These are phyloP conservation scores for Cyprinodon variegatus DNA, from an alignment of 2,113 vertebrate genomes.

Conservation along the genomic window DNA sequence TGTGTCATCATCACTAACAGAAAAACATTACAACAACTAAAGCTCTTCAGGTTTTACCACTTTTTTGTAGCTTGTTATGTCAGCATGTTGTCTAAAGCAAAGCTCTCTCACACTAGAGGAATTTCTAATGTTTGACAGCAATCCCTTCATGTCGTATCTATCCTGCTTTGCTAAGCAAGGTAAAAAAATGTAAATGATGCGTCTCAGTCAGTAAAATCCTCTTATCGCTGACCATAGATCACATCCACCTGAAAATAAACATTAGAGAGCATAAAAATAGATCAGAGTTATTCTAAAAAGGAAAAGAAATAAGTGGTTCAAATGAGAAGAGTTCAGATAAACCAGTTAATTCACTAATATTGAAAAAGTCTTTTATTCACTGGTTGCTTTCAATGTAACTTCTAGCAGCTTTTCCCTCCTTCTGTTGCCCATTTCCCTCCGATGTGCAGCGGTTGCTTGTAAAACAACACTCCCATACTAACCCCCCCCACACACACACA, in stretches of 20 bases:
- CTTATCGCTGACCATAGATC: no score
- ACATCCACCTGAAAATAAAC: no score
- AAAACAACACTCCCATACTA: conserved; percentile 56
- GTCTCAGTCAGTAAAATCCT: no score
- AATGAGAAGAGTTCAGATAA: not conserved
- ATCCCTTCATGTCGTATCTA: no score
- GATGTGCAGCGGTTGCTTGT: conserved; percentile 50
- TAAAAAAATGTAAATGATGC: no score
- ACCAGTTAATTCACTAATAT: not conserved
- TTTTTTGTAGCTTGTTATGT: not conserved
- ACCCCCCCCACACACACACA: conserved; percentile 65
- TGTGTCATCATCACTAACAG: no score
- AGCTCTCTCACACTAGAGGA: no score
- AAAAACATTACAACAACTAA: not conserved
- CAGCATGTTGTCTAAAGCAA: not conserved
- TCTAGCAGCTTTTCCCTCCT: not conserved
- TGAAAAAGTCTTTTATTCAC: not conserved
- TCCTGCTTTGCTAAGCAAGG: no score
- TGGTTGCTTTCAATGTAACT: conserved; percentile 4
- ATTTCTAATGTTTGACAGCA: not conserved
- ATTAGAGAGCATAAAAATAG: no score
- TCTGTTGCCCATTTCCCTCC: conserved; percentile 13
- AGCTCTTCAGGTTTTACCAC: not conserved
- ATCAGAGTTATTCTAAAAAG: not conserved
- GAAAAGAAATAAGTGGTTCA: no score